Conservation (phyloP, 2,888 invertebrate genomes). For the Apamea anceps region DNA sequence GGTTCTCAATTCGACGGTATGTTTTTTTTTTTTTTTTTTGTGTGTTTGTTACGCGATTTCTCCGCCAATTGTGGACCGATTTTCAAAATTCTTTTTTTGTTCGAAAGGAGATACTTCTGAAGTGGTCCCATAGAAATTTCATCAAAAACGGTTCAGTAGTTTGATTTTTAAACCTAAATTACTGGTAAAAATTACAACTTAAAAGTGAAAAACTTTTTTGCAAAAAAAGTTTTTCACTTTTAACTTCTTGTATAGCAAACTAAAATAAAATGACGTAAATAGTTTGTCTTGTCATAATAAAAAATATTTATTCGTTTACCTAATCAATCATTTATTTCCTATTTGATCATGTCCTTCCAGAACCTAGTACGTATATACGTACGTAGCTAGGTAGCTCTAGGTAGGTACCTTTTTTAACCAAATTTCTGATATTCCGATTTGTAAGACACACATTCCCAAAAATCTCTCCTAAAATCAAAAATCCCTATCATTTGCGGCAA, state of each 20-base stretch:
- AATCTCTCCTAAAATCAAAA: constrained; percentile 68
- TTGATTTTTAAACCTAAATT: no score
- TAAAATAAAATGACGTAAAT: not conserved
- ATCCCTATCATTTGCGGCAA: constrained; percentile 83
- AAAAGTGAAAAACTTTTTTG: no score
- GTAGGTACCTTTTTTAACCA: not conserved
- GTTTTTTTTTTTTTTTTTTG: no score
- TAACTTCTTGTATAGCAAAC: not conserved
- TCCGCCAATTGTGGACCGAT: no score
- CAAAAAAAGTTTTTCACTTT: no score
- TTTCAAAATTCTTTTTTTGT: no score
- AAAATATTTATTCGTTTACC: not conserved
- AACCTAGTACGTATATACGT: not conserved
- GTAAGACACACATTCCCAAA: constrained; percentile 9
- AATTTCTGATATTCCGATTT: not conserved
- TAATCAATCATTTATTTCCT: not conserved
- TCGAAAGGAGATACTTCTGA: no score
- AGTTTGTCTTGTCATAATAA: not conserved
- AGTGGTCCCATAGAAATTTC: no score
- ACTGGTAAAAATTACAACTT: no score
- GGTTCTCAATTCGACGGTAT: no score
- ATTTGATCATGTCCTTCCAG: not conserved
- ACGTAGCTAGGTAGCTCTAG: not conserved
- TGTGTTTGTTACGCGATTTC: no score
- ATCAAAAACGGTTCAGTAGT: no score